phyloP scores from a whole-genome alignment of 2,888 invertebrate genomes.

The Caprella mutica region DNA sequence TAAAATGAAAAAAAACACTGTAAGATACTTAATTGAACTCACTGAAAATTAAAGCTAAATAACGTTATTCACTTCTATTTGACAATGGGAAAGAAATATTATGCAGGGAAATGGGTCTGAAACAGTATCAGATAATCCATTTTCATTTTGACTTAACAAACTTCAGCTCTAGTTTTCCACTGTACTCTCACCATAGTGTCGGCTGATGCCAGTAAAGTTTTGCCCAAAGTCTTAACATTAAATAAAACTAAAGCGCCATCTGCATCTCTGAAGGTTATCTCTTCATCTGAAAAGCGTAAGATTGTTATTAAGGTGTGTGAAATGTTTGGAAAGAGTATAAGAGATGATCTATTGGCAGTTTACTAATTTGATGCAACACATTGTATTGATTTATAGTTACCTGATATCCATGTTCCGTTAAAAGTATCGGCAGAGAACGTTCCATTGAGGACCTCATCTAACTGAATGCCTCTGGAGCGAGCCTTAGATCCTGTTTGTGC shows the following conservation, averaged over 20 bases:
- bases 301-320: background rate
- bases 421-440: conserved; percentile 55
- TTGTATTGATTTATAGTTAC: no score
- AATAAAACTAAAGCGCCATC: conserved; percentile 39
- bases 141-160: no score
- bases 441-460: conserved; percentile 62
- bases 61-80: background rate
- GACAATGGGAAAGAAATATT: background rate
- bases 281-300: conserved; percentile 36
- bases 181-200: conserved; percentile 32
- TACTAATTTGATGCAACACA: no score
- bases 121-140: background rate
- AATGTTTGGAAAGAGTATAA: background rate
- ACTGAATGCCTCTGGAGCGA: conserved; percentile 44
- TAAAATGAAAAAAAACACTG: background rate
- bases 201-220: conserved; percentile 34
- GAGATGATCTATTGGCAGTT: no score
- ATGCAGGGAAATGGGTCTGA: background rate
- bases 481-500: background rate
- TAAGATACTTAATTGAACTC: no score
- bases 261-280: conserved; percentile 38
- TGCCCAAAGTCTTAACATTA: conserved; percentile 38
- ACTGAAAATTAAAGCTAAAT: background rate
- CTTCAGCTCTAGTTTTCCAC: no score
- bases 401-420: conserved; percentile 71